phyloP scores from a whole-genome alignment of 2,797 vertebrate species.

The Sebastes itinus region DNA sequence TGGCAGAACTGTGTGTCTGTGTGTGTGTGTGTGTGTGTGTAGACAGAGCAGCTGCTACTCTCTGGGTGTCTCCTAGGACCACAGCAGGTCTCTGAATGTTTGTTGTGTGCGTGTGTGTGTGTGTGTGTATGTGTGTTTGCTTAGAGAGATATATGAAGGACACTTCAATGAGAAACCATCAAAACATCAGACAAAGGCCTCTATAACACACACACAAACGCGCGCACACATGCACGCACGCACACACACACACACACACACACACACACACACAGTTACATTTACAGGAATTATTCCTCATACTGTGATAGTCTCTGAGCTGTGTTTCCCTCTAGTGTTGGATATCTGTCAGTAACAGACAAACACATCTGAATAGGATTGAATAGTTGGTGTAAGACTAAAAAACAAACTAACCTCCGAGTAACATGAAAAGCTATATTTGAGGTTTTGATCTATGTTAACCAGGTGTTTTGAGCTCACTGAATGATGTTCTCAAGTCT shows the following conservation, averaged over 20 bases:
- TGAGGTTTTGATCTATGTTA: background rate
- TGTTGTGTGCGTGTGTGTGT: background rate
- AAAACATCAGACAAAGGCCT: conserved; percentile 70
- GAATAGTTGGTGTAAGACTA: background rate
- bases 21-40: background rate
- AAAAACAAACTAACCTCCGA: background rate
- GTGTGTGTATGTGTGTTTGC: conserved; percentile 1
- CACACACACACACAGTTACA: background rate
- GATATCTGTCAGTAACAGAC: conserved; percentile 9
- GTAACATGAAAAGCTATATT: background rate
- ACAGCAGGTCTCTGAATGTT: conserved; percentile 39
- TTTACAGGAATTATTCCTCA: background rate
- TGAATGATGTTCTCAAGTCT: background rate
- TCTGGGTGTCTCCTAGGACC: conserved; percentile 44
- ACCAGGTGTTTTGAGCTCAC: background rate
- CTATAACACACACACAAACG: conserved; percentile 22
- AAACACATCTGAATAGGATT: background rate
- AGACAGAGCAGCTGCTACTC: conserved; percentile 50
- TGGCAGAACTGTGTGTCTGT: background rate
- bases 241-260: too few relatives aligned
- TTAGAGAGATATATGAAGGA: conserved; percentile 35
- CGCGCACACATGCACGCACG: background rate
- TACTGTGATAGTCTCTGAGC: conserved; percentile 22
- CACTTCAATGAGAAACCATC: conserved; percentile 50
- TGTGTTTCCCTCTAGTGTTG: conserved; percentile 67